Conservation (phyloP, 2,797 vertebrate genomes). For the Cryptoprocta ferox region DNA sequence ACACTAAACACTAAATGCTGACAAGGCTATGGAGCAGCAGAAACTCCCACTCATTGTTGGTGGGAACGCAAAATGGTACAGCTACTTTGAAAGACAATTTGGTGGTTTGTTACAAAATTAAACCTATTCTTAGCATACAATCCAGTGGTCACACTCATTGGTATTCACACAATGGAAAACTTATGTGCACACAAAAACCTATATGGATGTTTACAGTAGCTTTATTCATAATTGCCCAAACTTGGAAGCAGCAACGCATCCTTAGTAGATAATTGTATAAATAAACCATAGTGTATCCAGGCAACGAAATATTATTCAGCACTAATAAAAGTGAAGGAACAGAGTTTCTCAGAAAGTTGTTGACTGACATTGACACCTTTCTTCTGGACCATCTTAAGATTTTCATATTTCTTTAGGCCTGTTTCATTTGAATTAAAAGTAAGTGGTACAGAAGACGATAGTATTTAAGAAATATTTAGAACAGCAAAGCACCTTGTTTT, state of each 20-base stretch:
- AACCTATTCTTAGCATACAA: background rate
- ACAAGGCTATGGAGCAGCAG: background rate
- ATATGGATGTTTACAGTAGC: background rate
- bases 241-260: background rate
- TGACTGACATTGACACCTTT: background rate
- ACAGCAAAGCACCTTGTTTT: background rate
- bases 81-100: background rate
- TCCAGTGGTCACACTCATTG: background rate
- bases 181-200: background rate
- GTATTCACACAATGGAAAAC: background rate
- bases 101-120: background rate
- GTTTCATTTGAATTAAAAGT: background rate
- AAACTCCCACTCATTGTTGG: background rate
- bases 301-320: background rate
- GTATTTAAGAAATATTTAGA: constrained; percentile 1
- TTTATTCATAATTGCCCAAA: background rate
- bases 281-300: background rate
- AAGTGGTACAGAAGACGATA: background rate
- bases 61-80: background rate
- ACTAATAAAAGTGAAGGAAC: background rate
- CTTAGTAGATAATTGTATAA: background rate
- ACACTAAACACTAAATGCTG: background rate
- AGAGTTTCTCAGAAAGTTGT: background rate
- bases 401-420: background rate
- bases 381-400: constrained; percentile 1